Percentiles rank a stretch among this genome's conserved stretches.
phyloP scores from a whole-genome alignment of 2,113 vertebrate species.

The Lepus timidus region DNA sequence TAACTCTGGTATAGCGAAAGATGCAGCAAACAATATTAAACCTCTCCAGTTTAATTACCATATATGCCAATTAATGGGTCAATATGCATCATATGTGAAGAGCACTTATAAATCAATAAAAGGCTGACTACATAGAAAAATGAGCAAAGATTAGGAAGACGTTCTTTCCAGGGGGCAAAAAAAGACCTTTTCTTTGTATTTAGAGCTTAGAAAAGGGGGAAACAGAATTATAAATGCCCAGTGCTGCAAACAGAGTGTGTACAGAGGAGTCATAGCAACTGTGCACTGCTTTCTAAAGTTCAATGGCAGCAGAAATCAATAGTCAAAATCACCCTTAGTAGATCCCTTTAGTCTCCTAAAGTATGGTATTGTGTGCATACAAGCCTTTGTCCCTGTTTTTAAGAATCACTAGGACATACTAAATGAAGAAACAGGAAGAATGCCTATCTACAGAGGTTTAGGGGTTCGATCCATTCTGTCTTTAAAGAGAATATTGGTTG shows the following conservation, averaged over 20 bases:
- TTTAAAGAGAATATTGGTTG: not conserved
- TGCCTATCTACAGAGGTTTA: not conserved
- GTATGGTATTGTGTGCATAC: not conserved
- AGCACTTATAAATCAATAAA: slow-evolving; percentile 32
- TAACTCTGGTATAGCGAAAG: not conserved
- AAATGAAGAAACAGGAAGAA: slow-evolving; percentile 15
- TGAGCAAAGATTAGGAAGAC: not conserved
- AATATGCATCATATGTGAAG: slow-evolving; percentile 11
- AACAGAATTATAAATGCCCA: not conserved
- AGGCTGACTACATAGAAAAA: not conserved
- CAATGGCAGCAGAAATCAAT: not conserved
- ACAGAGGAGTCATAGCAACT: not conserved
- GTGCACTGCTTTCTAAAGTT: slow-evolving; percentile 5
- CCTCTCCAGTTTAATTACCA: not conserved
- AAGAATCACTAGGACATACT: slow-evolving; percentile 23
- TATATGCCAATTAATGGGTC: not conserved
- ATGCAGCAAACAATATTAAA: not conserved
- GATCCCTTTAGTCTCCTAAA: not conserved
- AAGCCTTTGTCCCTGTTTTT: not conserved
- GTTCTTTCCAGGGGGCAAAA: not conserved
- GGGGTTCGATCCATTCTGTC: not conserved
- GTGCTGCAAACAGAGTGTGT: not conserved
- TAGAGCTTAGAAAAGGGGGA: not conserved
- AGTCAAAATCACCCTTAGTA: slow-evolving; percentile 9
- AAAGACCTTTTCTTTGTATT: not conserved